Conservation (phyloP, 2,797 vertebrate genomes). For the Acipenser ruthenus region DNA sequence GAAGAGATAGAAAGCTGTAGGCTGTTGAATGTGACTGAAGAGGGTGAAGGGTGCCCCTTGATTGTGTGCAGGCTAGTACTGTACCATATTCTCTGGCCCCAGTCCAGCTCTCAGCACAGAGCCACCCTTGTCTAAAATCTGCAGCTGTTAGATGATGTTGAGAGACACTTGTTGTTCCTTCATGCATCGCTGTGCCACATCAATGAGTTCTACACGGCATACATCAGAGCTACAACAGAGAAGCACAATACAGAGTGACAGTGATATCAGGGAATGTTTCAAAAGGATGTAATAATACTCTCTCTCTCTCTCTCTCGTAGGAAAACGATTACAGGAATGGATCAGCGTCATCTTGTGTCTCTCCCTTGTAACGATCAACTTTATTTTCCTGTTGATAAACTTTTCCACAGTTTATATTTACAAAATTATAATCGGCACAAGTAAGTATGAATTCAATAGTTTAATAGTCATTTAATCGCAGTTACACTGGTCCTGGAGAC, state of each 20-base stretch:
- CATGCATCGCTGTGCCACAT: not conserved
- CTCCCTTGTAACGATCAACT: slow-evolving; percentile 51
- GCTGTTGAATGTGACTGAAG: not conserved
- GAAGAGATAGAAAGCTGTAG: no score
- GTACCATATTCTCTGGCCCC: not conserved
- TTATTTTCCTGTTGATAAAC: slow-evolving; percentile 47
- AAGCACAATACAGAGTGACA: no score
- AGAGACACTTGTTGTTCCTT: not conserved
- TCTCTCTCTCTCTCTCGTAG: slow-evolving; percentile 30
- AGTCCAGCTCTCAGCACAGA: not conserved
- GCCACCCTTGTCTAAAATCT: not conserved
- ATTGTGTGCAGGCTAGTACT: not conserved
- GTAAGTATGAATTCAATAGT: slow-evolving; percentile 32
- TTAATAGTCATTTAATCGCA: not conserved
- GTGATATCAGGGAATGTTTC: no score
- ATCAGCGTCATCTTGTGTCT: slow-evolving; percentile 53
- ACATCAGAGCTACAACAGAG: no score
- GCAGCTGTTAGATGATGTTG: no score
- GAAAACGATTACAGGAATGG: slow-evolving; percentile 54
- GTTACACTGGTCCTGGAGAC: no score
- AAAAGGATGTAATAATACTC: slow-evolving; percentile 47
- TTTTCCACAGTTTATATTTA: slow-evolving; percentile 53
- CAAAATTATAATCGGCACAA: slow-evolving; percentile 48
- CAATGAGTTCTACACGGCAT: not conserved
- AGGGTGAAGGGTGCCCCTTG: not conserved